These are phyloP conservation scores for Glaucidium brasilianum DNA, from an alignment of 2,113 vertebrate species.

Conservation along the genomic window DNA sequence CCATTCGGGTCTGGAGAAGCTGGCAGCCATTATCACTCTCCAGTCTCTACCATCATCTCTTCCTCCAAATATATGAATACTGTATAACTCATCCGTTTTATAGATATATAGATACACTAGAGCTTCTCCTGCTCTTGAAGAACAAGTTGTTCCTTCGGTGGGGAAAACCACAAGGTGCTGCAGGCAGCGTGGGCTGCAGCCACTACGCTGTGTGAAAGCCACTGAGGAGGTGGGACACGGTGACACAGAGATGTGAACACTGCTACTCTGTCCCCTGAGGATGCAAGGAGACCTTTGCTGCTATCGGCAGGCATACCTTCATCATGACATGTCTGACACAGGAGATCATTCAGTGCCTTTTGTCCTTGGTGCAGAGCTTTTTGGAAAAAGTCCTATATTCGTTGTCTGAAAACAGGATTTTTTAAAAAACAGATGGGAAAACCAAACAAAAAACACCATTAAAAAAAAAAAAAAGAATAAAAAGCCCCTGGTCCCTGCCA, in stretches of 20 bases:
- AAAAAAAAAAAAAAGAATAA: background rate
- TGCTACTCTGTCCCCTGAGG: background rate
- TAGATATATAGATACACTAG: fast-evolving
- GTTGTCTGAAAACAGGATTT: background rate
- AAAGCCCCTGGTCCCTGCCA: background rate
- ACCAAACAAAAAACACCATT: background rate
- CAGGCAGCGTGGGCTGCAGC: background rate
- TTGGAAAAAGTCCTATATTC: background rate
- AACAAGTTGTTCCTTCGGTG: background rate
- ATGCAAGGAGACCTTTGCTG: background rate
- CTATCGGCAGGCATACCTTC: background rate
- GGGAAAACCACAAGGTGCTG: background rate
- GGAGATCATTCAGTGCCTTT: background rate
- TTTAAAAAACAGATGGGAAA: background rate
- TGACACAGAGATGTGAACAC: background rate
- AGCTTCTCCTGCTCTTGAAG: background rate
- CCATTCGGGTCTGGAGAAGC: background rate
- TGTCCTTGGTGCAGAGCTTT: background rate
- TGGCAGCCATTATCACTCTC: background rate
- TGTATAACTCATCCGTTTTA: background rate
- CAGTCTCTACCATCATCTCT: background rate
- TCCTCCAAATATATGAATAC: background rate
- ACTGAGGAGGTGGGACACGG: fast-evolving
- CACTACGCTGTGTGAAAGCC: background rate
- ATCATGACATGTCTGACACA: background rate